Conservation (phyloP, 2,797 vertebrate genomes). For the Thunnus albacares region DNA sequence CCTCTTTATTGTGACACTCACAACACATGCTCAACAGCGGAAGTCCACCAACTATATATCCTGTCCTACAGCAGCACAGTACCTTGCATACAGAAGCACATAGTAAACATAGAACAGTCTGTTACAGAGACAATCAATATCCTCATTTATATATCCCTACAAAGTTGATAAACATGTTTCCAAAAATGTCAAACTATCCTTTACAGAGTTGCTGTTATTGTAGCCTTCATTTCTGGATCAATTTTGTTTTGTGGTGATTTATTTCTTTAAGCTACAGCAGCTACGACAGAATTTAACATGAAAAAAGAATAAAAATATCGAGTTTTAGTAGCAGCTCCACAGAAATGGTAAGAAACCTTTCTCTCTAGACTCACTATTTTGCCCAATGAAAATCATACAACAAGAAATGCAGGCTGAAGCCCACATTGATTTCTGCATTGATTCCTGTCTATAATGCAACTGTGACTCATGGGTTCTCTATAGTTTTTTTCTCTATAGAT, state of each 20-base stretch:
- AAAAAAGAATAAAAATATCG: not conserved
- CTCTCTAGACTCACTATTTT: slow-evolving; percentile 5
- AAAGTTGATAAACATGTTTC: not conserved
- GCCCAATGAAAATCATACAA: slow-evolving; percentile 2
- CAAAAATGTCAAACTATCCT: not conserved
- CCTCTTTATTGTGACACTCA: too few relatives aligned
- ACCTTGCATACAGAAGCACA: too few relatives aligned
- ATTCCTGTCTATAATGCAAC: slow-evolving; percentile 29
- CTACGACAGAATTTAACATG: too few relatives aligned
- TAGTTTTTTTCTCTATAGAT: too few relatives aligned
- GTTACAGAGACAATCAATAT: not conserved
- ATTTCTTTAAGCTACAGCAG: not conserved
- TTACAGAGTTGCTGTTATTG: not conserved
- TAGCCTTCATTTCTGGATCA: not conserved
- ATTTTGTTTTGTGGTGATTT: not conserved
- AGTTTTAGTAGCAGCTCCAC: slow-evolving; percentile 3
- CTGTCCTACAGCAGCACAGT: too few relatives aligned
- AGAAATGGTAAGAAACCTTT: slow-evolving; percentile 2
- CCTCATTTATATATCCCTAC: not conserved
- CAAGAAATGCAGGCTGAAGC: slow-evolving; percentile 1
- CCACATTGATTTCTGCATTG: slow-evolving; percentile 39
- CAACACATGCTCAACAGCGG: too few relatives aligned
- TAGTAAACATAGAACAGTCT: too few relatives aligned
- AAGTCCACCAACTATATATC: too few relatives aligned
- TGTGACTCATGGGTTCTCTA: slow-evolving; percentile 13